Base-by-base conservation (phyloP, 2,797 vertebrate genomes). In the Prionace glauca region DNA sequence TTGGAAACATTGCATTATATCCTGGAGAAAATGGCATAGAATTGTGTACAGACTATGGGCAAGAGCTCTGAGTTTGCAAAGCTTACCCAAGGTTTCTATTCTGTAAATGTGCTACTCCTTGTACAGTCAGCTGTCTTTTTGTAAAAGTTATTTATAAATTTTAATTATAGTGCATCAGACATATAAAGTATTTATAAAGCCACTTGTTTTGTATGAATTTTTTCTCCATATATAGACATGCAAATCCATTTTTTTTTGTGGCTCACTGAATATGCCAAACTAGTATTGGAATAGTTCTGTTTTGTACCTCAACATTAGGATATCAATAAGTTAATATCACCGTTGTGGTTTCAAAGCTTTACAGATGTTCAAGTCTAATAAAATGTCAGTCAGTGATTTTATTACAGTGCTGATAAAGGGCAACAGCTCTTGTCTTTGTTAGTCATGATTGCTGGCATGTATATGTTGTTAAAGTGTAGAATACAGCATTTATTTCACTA, bases 1-100 rank as follows among this genome's bases (percentile, higher is more conserved):
- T 96, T 96, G 20, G 96, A 97, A 95, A 98, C 97, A 95, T 96
- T 99, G 65, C 96, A 97, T 67, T 97, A 96, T 56, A 96, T 99
- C 96, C 96, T 98, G 95, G 96, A 95, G 2, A 96, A 95, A 95
- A 74, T 16, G 18, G 41, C 56, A 77, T 95, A 95, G 69, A 71
- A 95, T 60, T 69, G 41, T 77, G 71, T 32, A 95, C 93, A 56
- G 45, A 95, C 14, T 14, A 32, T 74, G 16, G 50, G 62, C n/a
- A 32, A 65, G 26, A 14, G 74, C 71, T 94, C 4, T 92, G 24
- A 95, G 18, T 22, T 74, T 41, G 60, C 45, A 7, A 56, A 26
- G 22, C 24, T 56, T 32, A 16, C 2, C 71, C 12, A 56, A 29
- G 29, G 29, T 56, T n/a, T 16, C 4, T 32, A 26, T 14, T 95